These are phyloP conservation scores for Mixornis gularis DNA, from an alignment of 2,113 vertebrate genomes.

Conservation along the genomic window DNA sequence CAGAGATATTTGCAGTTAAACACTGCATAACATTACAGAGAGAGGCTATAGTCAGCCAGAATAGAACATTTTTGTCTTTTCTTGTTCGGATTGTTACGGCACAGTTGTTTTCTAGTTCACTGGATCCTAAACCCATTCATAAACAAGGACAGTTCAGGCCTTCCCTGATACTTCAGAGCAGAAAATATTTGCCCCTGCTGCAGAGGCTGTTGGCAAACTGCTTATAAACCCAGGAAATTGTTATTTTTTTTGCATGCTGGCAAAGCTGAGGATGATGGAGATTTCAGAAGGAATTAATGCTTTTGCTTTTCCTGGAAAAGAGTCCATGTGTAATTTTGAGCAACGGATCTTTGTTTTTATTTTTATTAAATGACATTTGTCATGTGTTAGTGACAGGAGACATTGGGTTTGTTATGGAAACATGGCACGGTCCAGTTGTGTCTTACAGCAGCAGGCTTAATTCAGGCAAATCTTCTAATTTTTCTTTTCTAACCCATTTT, in stretches of 20 bases:
- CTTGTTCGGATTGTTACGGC: conserved; percentile 8
- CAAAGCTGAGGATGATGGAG: neutral
- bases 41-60: neutral
- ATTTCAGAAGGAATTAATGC: neutral
- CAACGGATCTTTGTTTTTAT: neutral
- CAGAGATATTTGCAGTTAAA: conserved; percentile 24
- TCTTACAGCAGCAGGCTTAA: neutral
- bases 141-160: neutral
- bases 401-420: neutral
- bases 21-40: neutral
- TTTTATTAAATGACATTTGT: neutral
- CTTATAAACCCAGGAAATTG: neutral
- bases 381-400: neutral
- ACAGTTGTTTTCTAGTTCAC: conserved; percentile 50
- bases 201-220: neutral
- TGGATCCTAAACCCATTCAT: conserved; percentile 22
- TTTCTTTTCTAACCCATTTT: neutral
- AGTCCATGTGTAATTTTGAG: neutral
- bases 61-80: conserved; percentile 26
- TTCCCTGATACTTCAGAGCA: neutral
- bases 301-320: neutral
- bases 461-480: neutral
- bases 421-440: neutral
- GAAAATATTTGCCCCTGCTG: neutral
- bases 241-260: neutral